A percentile compares a stretch with the other conserved stretches of the same genome.
Conservation (phyloP, 2,888 invertebrate genomes). For the Cryptocephalus primarius region DNA sequence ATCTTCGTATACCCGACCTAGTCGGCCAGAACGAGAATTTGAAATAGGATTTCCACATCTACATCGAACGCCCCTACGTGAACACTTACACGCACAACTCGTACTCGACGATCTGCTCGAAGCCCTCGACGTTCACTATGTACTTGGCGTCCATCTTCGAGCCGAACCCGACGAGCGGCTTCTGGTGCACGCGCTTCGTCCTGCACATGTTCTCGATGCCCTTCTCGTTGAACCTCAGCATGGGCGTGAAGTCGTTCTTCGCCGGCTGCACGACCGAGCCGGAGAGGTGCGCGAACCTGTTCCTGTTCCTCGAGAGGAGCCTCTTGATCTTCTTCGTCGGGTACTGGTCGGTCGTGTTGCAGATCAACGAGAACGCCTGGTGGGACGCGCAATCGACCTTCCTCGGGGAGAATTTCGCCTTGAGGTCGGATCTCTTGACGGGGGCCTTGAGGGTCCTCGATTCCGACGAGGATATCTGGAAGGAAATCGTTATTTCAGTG, state of each 20-base stretch:
- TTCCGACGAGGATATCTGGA: no score
- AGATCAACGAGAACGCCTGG: not conserved
- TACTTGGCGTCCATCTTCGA: conserved; percentile 6
- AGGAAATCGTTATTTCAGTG: no score
- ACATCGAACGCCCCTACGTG: no score
- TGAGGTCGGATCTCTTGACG: no score
- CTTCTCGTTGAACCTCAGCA: not conserved
- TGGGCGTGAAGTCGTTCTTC: not conserved
- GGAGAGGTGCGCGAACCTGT: conserved; percentile 4
- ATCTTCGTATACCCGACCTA: no score
- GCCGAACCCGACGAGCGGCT: conserved; percentile 7
- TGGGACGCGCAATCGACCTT: conserved; percentile 3
- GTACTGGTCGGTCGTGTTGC: conserved; percentile 6
- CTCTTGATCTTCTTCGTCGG: conserved; percentile 5
- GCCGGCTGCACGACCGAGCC: conserved; percentile 9
- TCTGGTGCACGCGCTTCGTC: conserved; percentile 5
- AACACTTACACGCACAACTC: conserved; percentile 10
- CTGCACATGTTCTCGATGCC: conserved; percentile 8
- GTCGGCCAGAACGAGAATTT: no score
- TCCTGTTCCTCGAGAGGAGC: conserved; percentile 5
- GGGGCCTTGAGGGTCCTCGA: no score
- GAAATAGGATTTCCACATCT: no score
- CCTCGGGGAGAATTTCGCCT: conserved; percentile 6
- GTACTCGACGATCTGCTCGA: conserved; percentile 8
- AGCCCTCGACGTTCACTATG: conserved; percentile 10